These are phyloP conservation scores for Conger conger DNA, from an alignment of 2,113 vertebrate species.

Conservation along the genomic window DNA sequence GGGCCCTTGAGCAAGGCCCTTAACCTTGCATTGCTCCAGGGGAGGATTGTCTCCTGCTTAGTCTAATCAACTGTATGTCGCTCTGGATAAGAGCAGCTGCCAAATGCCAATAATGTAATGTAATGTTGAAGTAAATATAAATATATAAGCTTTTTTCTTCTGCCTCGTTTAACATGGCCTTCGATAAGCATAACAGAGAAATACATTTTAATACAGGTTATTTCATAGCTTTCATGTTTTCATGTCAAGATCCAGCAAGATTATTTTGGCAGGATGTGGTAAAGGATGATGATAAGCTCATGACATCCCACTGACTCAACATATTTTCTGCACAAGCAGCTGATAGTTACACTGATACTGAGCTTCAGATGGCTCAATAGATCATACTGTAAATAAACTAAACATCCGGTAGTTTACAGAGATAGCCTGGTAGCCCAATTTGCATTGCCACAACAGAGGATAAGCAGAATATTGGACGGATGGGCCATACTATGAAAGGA, in stretches of 20 bases:
- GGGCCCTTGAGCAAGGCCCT: no score
- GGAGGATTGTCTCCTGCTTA: no score
- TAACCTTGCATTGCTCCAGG: no score
- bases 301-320: background rate
- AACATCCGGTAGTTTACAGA: background rate
- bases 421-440: background rate
- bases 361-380: background rate
- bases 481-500: constrained; percentile 81
- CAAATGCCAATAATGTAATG: no score
- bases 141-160: no score
- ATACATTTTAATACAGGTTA: background rate
- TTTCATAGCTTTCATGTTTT: background rate
- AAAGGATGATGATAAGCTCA: background rate
- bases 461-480: background rate
- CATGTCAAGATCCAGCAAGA: background rate
- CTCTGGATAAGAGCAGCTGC: no score
- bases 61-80: no score
- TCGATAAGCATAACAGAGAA: background rate
- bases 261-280: background rate
- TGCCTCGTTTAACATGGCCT: background rate
- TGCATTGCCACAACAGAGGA: background rate
- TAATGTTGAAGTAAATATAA: no score
- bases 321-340: background rate
- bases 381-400: background rate
- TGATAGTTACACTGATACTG: background rate